Conservation (phyloP, 2,888 invertebrate species). For the Caenorhabditis afra region DNA sequence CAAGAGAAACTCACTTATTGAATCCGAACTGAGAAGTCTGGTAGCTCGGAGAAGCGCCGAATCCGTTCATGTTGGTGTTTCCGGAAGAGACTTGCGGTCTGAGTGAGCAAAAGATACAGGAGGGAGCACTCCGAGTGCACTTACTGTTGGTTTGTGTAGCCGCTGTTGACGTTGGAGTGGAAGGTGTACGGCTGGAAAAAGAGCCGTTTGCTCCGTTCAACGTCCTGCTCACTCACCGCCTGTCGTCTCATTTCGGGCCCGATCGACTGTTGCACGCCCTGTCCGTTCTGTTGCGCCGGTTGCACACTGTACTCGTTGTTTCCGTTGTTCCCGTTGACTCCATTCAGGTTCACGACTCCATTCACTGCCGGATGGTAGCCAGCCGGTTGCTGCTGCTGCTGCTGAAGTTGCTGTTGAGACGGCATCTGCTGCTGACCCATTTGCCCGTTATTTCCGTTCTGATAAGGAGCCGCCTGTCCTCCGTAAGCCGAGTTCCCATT, state of each 20-base stretch:
- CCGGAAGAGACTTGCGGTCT: constrained; percentile 50
- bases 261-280: constrained; percentile 12
- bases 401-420: neutral
- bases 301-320: constrained; percentile 58
- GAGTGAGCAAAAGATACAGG: no score
- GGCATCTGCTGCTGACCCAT: constrained; percentile 4
- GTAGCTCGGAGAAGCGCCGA: constrained; percentile 53
- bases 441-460: constrained; percentile 34
- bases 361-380: constrained; percentile 61
- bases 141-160: constrained; percentile 48
- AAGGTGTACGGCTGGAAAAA: constrained; percentile 34
- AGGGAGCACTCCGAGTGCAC: neutral
- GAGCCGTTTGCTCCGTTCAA: no score
- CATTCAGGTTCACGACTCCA: constrained; percentile 65
- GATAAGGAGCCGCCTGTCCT: constrained; percentile 2
- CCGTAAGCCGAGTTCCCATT: constrained; percentile 2
- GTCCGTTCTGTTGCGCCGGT: constrained; percentile 15
- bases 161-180: constrained; percentile 50
- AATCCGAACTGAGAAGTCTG: constrained; percentile 44
- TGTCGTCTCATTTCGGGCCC: constrained; percentile 38
- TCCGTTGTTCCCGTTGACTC: constrained; percentile 62
- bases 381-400: constrained; percentile 19
- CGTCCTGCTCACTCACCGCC: constrained; percentile 23
- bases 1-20: constrained; percentile 28
- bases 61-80: constrained; percentile 52